These are phyloP conservation scores for Tanypteryx hageni DNA, from an alignment of 2,888 invertebrate species.

Conservation along the genomic window DNA sequence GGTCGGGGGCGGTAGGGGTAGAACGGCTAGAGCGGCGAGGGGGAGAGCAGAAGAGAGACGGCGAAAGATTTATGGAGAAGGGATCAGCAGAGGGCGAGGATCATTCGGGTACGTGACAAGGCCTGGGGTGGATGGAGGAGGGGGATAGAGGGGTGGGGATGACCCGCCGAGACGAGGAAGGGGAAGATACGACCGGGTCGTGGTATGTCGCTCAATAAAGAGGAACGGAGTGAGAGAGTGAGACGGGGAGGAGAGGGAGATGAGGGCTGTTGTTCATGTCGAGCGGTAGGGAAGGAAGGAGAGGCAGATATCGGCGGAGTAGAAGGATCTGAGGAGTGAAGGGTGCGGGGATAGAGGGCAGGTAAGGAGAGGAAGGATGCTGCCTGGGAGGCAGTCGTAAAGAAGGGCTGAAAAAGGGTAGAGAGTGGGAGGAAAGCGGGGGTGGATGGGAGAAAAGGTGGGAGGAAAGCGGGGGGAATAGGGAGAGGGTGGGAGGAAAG, in stretches of 20 bases:
- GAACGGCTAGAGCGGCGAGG: neutral
- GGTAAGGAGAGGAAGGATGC: neutral
- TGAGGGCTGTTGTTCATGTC: neutral
- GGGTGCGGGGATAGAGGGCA: neutral
- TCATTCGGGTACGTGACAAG: no score
- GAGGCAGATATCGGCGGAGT: neutral
- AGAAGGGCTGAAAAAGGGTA: neutral
- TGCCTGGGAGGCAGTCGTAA: no score
- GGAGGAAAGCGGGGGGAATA: neutral
- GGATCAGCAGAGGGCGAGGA: neutral
- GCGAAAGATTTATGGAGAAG: slow-evolving; percentile 8
- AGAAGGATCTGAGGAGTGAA: neutral
- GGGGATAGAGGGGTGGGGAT: no score
- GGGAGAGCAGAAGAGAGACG: neutral
- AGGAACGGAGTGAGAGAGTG: neutral
- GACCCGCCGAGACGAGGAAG: neutral
- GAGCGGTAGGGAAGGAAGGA: neutral
- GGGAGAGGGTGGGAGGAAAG: no score
- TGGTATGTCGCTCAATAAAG: slow-evolving; percentile 35
- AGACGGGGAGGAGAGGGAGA: neutral
- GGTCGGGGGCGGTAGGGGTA: no score
- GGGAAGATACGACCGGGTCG: slow-evolving; percentile 6
- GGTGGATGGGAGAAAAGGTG: neutral
- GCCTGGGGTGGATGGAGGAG: no score
- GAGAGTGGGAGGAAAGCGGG: neutral